Conservation (phyloP, 2,797 vertebrate species). For the Heliangelus exortis region DNA sequence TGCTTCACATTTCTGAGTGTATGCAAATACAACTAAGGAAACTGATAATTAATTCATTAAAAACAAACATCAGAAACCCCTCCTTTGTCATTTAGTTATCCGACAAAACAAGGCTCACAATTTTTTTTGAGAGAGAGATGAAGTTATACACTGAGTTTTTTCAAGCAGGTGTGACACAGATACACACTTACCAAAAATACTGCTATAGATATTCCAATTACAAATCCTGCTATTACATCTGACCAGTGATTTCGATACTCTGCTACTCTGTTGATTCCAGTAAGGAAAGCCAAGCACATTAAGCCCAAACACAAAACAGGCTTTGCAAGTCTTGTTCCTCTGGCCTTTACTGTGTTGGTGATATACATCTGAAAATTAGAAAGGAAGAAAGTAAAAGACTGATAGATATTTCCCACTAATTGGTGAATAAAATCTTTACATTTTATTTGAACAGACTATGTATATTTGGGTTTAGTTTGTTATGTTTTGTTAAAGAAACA, state of each 20-base stretch:
- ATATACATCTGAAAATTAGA: slow-evolving; percentile 92
- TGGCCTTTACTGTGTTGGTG: slow-evolving; percentile 93
- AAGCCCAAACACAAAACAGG: slow-evolving; percentile 92
- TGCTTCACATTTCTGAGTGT: background rate
- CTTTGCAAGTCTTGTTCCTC: slow-evolving; percentile 94
- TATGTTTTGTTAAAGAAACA: background rate
- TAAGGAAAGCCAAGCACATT: slow-evolving; percentile 95
- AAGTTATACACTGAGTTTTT: background rate
- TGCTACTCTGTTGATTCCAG: slow-evolving; percentile 97
- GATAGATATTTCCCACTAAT: background rate
- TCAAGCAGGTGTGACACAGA: background rate
- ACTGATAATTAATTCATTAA: background rate
- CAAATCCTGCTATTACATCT: slow-evolving; percentile 95
- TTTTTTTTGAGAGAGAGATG: background rate
- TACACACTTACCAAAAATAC: slow-evolving; percentile 91
- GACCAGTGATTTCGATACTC: slow-evolving; percentile 99
- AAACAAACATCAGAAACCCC: background rate
- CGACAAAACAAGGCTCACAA: background rate
- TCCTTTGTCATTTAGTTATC: background rate
- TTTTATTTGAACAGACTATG: background rate
- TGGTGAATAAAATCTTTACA: background rate
- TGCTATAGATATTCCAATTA: slow-evolving; percentile 93
- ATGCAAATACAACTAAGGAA: background rate
- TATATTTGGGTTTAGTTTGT: background rate
- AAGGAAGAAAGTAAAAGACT: slow-evolving; percentile 41